Conservation (phyloP, 2,797 vertebrate species). For the Coccyzus lansbergi region DNA sequence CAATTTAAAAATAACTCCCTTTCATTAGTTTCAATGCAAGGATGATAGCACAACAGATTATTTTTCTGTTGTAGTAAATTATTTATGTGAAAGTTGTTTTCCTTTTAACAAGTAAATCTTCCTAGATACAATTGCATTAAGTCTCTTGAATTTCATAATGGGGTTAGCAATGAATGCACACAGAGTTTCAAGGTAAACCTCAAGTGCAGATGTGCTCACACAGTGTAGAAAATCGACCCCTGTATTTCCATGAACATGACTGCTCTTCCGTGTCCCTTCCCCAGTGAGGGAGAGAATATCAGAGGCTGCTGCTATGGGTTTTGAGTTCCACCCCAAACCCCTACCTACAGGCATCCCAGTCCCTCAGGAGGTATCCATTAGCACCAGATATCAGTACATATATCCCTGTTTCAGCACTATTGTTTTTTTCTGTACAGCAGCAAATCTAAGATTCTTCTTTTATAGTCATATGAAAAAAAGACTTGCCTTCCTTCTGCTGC, state of each 20-base stretch:
- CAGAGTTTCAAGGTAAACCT: conserved; percentile 57
- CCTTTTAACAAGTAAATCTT: conserved; percentile 69
- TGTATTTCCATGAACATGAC: neutral
- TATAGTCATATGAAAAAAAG: neutral
- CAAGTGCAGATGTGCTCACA: neutral
- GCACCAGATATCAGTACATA: neutral
- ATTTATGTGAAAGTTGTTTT: conserved; percentile 73
- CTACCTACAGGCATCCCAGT: neutral
- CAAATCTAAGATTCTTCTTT: neutral
- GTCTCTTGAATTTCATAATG: conserved; percentile 60
- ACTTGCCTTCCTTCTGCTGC: neutral
- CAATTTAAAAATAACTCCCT: conserved; percentile 75
- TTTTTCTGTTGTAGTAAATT: conserved; percentile 70
- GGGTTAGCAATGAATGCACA: conserved; percentile 43
- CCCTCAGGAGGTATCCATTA: neutral
- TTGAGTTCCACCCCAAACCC: neutral
- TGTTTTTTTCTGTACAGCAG: neutral
- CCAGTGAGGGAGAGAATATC: neutral
- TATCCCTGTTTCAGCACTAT: neutral
- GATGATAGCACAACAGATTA: conserved; percentile 57
- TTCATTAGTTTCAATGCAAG: conserved; percentile 65
- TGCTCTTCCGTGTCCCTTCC: neutral
- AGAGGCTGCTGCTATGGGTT: neutral
- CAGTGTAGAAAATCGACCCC: neutral
- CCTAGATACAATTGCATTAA: conserved; percentile 62